Conservation (phyloP, 2,888 invertebrate genomes). For the Drosophila greeni region DNA sequence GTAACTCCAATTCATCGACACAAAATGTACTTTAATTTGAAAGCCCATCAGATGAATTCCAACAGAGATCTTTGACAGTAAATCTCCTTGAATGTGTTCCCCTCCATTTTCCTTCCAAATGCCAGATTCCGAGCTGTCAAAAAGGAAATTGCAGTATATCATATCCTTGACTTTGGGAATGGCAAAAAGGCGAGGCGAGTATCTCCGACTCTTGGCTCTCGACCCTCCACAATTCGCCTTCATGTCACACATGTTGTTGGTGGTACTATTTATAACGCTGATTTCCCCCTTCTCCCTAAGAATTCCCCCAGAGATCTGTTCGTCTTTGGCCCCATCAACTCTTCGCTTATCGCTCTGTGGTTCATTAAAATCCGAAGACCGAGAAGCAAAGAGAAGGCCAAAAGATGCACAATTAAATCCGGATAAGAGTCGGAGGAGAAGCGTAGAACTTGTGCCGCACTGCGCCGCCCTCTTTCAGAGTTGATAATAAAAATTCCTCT, state of each 20-base stretch:
- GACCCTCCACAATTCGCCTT: constrained; percentile 25
- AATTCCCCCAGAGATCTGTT: not conserved
- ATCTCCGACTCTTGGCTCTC: not conserved
- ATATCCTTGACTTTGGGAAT: constrained; percentile 25
- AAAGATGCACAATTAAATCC: constrained; percentile 27
- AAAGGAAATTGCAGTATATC: constrained; percentile 10
- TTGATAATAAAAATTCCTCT: constrained; percentile 57
- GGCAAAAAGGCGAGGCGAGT: constrained; percentile 5
- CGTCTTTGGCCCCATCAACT: constrained; percentile 15
- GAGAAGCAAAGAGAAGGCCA: constrained; percentile 10
- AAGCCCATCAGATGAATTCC: constrained; percentile 7
- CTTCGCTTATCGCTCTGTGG: constrained; percentile 31
- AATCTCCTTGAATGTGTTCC: not conserved
- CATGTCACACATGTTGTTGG: constrained; percentile 19
- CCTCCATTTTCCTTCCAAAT: not conserved
- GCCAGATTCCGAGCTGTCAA: constrained; percentile 19
- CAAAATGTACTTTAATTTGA: constrained; percentile 26
- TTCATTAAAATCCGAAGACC: constrained; percentile 33
- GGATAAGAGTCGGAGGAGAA: not conserved
- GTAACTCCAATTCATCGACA: constrained; percentile 19
- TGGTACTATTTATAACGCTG: constrained; percentile 20
- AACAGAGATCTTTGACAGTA: constrained; percentile 17
- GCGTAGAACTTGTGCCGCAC: not conserved
- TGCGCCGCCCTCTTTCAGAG: constrained; percentile 17
- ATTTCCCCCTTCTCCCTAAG: not conserved